A percentile compares a stretch with the other conserved stretches of the same genome.
Conservation (phyloP, 2,888 invertebrate species). For the Rapana venosa region DNA sequence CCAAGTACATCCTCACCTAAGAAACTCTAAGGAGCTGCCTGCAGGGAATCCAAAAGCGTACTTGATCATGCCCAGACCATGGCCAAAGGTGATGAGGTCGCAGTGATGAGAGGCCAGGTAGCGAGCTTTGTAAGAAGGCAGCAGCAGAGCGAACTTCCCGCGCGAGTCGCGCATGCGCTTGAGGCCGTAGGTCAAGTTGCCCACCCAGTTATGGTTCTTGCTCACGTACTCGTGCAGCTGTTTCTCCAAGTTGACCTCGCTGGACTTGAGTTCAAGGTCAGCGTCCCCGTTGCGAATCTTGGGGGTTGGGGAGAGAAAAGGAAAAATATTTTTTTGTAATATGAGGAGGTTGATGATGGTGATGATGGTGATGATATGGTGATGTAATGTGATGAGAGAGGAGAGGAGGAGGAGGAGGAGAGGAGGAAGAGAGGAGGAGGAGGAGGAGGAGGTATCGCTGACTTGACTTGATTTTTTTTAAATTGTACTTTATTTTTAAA, state of each 20-base stretch:
- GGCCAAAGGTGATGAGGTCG: conserved; percentile 51
- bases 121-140: conserved; percentile 47
- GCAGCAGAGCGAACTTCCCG: conserved; percentile 49
- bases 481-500: too few relatives aligned
- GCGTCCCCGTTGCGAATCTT: conserved; percentile 37
- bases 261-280: conserved; percentile 38
- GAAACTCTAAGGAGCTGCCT: not conserved
- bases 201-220: conserved; percentile 38
- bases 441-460: too few relatives aligned
- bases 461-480: too few relatives aligned
- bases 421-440: too few relatives aligned
- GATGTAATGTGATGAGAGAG: too few relatives aligned
- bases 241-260: conserved; percentile 27
- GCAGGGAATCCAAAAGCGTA: conserved; percentile 37
- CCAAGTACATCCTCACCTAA: not conserved
- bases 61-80: conserved; percentile 27
- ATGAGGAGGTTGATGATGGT: too few relatives aligned
- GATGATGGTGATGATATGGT: too few relatives aligned
- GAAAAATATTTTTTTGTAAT: too few relatives aligned
- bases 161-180: conserved; percentile 47
- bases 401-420: too few relatives aligned
- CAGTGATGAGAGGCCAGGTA: conserved; percentile 47
- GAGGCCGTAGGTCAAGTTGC: conserved; percentile 46
- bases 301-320: not conserved
- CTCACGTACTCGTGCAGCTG: conserved; percentile 43